A percentile compares a stretch with the other conserved stretches of the same genome.
These are phyloP conservation scores for Apis cerana DNA, from an alignment of 1,140 invertebrate species.

Conservation along the genomic window DNA sequence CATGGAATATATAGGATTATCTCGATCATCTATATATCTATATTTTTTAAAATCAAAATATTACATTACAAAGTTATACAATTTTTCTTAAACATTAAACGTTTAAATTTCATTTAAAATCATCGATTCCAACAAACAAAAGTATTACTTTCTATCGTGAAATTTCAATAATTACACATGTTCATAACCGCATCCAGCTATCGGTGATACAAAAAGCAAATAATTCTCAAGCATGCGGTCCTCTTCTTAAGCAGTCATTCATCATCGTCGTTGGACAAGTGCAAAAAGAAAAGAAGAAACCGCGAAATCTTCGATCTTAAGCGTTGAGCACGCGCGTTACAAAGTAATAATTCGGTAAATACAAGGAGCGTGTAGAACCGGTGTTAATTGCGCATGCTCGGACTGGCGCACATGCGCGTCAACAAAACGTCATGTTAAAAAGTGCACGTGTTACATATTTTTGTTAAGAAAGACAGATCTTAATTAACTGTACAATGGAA, in stretches of 20 bases:
- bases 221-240: not conserved
- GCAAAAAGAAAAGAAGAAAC: constrained; percentile 13
- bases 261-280: constrained; percentile 8
- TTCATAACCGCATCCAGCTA: not conserved
- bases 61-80: too few relatives aligned
- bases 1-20: too few relatives aligned
- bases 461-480: not conserved
- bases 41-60: too few relatives aligned
- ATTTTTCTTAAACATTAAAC: too few relatives aligned
- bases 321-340: not conserved
- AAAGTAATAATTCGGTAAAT: constrained; percentile 33
- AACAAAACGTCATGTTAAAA: not conserved
- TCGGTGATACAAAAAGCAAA: not conserved
- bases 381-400: constrained; percentile 11
- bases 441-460: not conserved
- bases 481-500: not conserved
- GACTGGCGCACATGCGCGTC: not conserved
- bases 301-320: constrained; percentile 3
- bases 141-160: not conserved
- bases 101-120: not conserved
- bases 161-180: not conserved
- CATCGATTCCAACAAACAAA: not conserved
- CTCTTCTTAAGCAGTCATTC: not conserved
- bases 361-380: not conserved
- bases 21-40: too few relatives aligned